phyloP scores from a whole-genome alignment of 1,140 invertebrate species.

The Tyrophagus putrescentiae region DNA sequence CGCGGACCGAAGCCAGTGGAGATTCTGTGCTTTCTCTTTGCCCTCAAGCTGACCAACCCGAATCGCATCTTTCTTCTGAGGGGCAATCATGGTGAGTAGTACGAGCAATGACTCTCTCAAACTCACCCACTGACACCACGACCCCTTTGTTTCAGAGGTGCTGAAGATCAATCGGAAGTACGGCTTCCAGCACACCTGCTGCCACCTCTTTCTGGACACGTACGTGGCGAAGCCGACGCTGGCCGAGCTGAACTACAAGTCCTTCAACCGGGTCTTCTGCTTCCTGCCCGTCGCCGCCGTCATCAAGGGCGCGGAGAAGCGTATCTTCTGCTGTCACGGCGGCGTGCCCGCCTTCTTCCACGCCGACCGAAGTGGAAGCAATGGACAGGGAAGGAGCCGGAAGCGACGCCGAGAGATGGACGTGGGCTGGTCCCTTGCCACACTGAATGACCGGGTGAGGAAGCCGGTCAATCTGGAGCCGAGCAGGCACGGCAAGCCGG shows the following conservation, averaged over 20 bases:
- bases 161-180: not conserved
- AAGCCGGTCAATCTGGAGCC: not conserved
- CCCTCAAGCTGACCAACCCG: slow-evolving; percentile 46
- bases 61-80: slow-evolving; percentile 44
- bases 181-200: not conserved
- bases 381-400: no score
- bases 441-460: not conserved
- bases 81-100: slow-evolving; percentile 53
- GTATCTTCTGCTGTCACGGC: slow-evolving; percentile 54
- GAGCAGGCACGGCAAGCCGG: no score
- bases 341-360: no score
- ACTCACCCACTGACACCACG: no score
- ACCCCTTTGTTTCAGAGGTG: no score
- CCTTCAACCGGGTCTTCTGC: slow-evolving; percentile 51
- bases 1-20: slow-evolving; percentile 45
- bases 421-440: not conserved
- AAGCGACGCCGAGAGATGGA: no score
- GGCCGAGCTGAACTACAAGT: not conserved
- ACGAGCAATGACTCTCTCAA: no score
- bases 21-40: slow-evolving; percentile 39
- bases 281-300: slow-evolving; percentile 50
- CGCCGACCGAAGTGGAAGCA: no score
- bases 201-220: not conserved
- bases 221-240: not conserved
- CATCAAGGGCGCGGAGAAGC: slow-evolving; percentile 39